Evolutionary conservation across 1,140 invertebrate species (phyloP).

Genomic region (Euura saliciscinereae): DNA sequence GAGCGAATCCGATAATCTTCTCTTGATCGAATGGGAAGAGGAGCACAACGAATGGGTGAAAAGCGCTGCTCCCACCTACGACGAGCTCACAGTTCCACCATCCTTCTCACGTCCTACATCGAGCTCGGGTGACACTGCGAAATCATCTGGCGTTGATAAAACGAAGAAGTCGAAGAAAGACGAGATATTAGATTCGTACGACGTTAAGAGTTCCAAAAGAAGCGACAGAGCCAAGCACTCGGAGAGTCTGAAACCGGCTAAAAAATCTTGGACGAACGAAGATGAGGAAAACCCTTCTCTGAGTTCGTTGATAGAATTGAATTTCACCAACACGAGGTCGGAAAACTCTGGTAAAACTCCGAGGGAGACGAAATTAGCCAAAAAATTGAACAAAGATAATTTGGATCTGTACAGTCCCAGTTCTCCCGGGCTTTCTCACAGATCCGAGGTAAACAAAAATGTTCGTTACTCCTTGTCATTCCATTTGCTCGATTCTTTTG

Average conservation of each 20-base stretch:
- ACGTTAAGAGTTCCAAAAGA: not conserved
- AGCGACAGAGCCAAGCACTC: not conserved
- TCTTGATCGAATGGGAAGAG: not conserved
- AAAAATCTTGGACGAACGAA: not conserved
- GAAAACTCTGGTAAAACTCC: not conserved
- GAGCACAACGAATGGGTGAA: not conserved
- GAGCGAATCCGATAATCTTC: not conserved
- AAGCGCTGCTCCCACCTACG: not conserved
- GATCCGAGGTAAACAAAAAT: slow-evolving; percentile 37
- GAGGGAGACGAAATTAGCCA: not conserved
- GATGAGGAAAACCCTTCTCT: not conserved
- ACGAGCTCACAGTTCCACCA: not conserved
- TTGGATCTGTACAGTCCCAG: slow-evolving; percentile 46
- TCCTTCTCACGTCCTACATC: not conserved
- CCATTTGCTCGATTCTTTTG: not conserved
- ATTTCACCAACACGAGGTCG: not conserved
- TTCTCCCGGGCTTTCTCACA: slow-evolving; percentile 47
- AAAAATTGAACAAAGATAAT: slow-evolving; percentile 27
- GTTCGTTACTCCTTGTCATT: too few species aligned
- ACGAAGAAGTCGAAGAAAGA: not conserved
- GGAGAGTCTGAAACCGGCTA: not conserved
- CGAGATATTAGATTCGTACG: not conserved
- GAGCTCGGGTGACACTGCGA: not conserved
- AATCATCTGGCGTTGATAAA: not conserved
- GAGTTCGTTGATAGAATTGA: not conserved